A percentile compares a stretch with the other conserved stretches of the same genome.
These are phyloP conservation scores for Temnopleurus reevesii DNA, from an alignment of 53 echinoderm and acorn worm species.

Conservation along the genomic window DNA sequence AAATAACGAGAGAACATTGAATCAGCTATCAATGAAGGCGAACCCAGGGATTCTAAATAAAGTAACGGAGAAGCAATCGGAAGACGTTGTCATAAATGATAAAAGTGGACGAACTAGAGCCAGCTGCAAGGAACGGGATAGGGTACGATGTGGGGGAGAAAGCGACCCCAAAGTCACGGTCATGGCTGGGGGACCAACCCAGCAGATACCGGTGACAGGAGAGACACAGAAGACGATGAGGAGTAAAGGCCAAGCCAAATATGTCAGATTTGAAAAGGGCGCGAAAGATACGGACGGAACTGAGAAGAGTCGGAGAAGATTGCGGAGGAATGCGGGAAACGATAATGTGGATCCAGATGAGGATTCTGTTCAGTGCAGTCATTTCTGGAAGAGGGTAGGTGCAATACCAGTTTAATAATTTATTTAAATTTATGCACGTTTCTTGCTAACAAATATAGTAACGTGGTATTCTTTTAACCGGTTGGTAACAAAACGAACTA, in stretches of 20 bases:
- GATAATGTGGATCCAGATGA: neutral
- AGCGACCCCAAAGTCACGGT: neutral
- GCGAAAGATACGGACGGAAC: neutral
- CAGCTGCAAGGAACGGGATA: neutral
- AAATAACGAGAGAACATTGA: constrained; percentile 13
- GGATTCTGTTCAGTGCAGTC: neutral
- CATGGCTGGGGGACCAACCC: neutral
- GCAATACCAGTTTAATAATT: too few species aligned
- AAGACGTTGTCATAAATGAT: too few species aligned
- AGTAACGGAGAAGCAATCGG: neutral
- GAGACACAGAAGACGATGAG: neutral
- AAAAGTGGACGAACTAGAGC: too few species aligned
- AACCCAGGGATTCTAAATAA: neutral
- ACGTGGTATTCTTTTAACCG: too few species aligned
- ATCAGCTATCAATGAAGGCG: neutral
- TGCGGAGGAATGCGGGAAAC: neutral
- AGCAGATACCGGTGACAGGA: neutral
- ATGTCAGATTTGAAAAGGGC: neutral
- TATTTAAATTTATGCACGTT: too few species aligned
- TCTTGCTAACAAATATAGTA: too few species aligned
- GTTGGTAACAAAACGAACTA: too few species aligned
- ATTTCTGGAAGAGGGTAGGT: neutral
- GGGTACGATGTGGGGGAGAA: neutral
- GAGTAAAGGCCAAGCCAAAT: neutral
- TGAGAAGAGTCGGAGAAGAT: neutral